Evolutionary conservation across 2,888 invertebrate species (phyloP), one percentile per base, ranked within the genome.

Genomic region (Theristus sp.): DNA sequence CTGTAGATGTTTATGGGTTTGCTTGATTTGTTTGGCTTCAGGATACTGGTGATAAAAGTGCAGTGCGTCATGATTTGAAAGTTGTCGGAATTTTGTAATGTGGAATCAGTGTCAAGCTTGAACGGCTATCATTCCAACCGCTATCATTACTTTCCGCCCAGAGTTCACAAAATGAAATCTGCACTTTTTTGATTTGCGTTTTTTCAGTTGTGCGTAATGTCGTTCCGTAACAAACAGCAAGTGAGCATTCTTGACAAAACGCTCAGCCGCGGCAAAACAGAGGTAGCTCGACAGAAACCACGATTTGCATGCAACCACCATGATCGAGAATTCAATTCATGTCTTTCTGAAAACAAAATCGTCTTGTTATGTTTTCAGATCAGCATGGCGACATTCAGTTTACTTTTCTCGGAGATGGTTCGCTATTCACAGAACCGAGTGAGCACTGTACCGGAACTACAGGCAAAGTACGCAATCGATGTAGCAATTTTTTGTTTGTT

Each of bases 321-420:
- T 13, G 38, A 38, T 13, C 10, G 17, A 6, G 17, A 38, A 6
- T 38, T 6, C 6, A 38, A 6, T 38, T 38, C 38, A 17, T 38
- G 17, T 38, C 10, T 38, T 38, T 6, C 6, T 38, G 6, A 38
- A 38, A 38, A 38, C 10, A 6, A 38, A n/a, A n/a, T n/a, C n/a
- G n/a, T n/a, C 6, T 38, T 17, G 10, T 17, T 17, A 38, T 38
- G 6, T 38, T 13, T 17, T 38, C 38, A 70, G 68, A 61, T 71
- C 31, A 72, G 69, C 60, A 61, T 72, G 54, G 70, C 71, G 22
- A 72, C 89, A 68, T 96, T 89, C 77, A 91, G 94, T 1, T 80
- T 99, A 57, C 79, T 98, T 61, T 98, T 98, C 76, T 93, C 94
- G 26, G 98, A 99, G 81, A 84, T 96, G 64, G 91, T 98, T 1